Percentiles rank a stretch among this genome's conserved stretches.
Conservation (phyloP, 1,140 invertebrate genomes). For the Pseudoatta argentina region DNA sequence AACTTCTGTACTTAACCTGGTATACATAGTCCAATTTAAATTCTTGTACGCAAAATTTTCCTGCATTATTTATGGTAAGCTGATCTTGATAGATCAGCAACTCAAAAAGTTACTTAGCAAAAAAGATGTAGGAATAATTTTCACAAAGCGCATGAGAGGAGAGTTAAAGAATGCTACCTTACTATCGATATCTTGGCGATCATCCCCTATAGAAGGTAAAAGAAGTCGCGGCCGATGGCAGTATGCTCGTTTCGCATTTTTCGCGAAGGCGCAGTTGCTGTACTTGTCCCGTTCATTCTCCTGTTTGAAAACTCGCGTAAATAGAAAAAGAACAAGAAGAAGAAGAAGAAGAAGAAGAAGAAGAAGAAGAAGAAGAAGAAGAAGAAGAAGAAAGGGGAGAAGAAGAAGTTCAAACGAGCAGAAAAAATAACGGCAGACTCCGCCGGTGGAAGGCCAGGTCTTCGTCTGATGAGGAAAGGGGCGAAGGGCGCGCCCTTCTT, state of each 20-base stretch:
- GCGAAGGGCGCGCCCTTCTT: constrained; percentile 48
- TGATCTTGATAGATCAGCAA: neutral
- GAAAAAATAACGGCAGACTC: constrained; percentile 52
- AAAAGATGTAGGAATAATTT: neutral
- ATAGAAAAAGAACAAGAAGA: neutral
- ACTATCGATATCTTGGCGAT: constrained; percentile 7
- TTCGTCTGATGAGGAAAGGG: neutral
- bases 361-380: neutral
- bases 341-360: too few species aligned
- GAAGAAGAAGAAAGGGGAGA: neutral
- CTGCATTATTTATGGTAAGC: neutral
- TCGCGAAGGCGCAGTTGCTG: constrained; percentile 27
- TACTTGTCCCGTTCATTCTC: neutral
- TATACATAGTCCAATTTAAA: neutral
- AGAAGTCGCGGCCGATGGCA: neutral
- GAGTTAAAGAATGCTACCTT: neutral
- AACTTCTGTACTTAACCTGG: neutral
- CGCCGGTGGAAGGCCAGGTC: constrained; percentile 29
- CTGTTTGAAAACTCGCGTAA: constrained; percentile 34
- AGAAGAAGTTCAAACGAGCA: constrained; percentile 9
- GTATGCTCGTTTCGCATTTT: constrained; percentile 44
- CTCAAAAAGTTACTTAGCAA: neutral
- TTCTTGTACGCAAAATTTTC: neutral
- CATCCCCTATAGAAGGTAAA: neutral
- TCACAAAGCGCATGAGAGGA: neutral